Conservation (phyloP, 2,888 invertebrate species). For the Caenorhabditis becei region DNA sequence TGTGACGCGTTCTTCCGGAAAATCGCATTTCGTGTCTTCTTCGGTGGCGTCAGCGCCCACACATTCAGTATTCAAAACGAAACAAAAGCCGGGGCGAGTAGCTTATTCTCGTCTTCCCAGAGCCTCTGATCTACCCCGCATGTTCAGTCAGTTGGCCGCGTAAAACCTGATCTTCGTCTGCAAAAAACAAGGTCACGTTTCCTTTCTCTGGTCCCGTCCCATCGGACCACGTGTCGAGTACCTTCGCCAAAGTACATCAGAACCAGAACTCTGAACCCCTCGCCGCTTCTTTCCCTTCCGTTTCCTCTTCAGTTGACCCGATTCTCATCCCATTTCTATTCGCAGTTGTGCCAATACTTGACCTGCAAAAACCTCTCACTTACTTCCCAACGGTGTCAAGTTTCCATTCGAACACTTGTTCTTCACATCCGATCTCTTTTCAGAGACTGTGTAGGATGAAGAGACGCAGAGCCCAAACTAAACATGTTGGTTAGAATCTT, state of each 20-base stretch:
- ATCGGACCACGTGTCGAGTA: background rate
- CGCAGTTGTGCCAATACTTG: background rate
- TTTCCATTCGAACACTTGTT: background rate
- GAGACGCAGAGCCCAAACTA: no score
- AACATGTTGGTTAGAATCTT: background rate
- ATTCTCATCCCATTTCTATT: background rate
- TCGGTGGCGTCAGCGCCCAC: background rate
- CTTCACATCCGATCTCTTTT: background rate
- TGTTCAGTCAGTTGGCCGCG: no score
- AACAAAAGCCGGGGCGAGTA: background rate
- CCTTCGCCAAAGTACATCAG: background rate
- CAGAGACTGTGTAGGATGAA: background rate
- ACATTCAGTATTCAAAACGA: conserved; percentile 31
- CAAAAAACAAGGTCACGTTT: conserved; percentile 1
- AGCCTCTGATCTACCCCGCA: no score
- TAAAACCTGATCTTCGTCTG: background rate
- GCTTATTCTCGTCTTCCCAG: background rate
- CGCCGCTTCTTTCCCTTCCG: background rate
- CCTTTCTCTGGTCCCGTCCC: background rate
- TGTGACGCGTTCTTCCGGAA: conserved; percentile 28
- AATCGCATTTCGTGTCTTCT: conserved; percentile 30
- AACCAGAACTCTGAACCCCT: conserved; percentile 13
- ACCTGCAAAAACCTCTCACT: background rate
- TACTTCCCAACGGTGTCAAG: background rate
- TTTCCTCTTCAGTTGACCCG: background rate